Evolutionary conservation across 2,888 invertebrate genomes (phyloP).

Genomic region (Chrysina gloriosa): DNA sequence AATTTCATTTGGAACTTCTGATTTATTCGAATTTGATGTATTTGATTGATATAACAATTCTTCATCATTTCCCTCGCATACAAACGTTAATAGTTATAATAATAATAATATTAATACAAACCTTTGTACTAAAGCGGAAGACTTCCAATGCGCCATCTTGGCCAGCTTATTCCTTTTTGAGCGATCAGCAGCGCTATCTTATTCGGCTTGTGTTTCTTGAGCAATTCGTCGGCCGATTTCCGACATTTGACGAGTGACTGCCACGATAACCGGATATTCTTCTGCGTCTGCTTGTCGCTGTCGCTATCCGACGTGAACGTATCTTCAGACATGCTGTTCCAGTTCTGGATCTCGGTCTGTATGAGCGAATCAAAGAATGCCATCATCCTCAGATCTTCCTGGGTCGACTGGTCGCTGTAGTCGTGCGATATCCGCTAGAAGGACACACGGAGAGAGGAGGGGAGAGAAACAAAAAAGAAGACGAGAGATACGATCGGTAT

Average conservation of each 20-base stretch:
- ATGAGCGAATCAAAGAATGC: conserved; percentile 96
- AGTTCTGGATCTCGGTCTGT: conserved; percentile 89
- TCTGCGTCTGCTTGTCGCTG: conserved; percentile 50
- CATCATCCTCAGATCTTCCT: conserved; percentile 95
- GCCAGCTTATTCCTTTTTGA: conserved; percentile 74
- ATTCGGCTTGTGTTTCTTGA: conserved; percentile 66
- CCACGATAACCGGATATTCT: conserved; percentile 42
- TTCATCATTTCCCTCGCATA: no score
- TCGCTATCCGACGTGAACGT: conserved; percentile 58
- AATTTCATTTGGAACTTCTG: no score
- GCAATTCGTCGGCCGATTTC: conserved; percentile 61
- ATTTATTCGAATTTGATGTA: no score
- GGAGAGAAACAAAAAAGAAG: neutral
- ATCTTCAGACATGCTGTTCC: conserved; percentile 63
- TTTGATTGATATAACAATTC: no score
- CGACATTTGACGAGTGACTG: conserved; percentile 52
- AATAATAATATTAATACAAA: no score
- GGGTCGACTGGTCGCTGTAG: conserved; percentile 87
- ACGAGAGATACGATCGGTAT: no score
- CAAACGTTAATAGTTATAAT: no score
- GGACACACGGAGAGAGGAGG: neutral
- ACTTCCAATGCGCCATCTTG: conserved; percentile 72
- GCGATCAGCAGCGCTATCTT: conserved; percentile 80
- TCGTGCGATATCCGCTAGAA: conserved; percentile 85
- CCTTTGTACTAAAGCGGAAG: conserved; percentile 62